Evolutionary conservation across 2,888 invertebrate genomes (phyloP), one percentile per base, ranked within the genome.

Genomic region (Plagiodera versicolora): DNA sequence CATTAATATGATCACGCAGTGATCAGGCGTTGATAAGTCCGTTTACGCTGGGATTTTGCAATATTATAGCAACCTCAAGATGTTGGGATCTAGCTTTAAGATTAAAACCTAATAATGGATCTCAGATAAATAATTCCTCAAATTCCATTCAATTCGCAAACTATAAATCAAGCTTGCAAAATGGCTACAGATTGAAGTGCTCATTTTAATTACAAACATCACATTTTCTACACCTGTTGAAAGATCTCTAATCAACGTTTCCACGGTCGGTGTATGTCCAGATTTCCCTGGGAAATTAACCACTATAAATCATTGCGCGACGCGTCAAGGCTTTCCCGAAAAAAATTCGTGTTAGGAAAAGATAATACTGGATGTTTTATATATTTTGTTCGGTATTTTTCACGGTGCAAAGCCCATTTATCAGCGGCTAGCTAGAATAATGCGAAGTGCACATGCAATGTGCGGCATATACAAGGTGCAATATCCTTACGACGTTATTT

Each of bases 321-420:
- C 60, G 52, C 61, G 58, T 64, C 55, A 48, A 63, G 65, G 57
- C 69, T 68, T 61, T 63, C 67, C 65, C 53, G 60, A 71, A 71
- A 69, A 67, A 67, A 70, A 71, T 72, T 71, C 74, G 74, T 74
- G 74, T 67, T 67, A 65, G 63, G 65, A 67, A 70, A 70, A 72
- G 72, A 71, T 72, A 71, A 70, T 69, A 66, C 65, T 66, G 64
- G 69, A 70, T 67, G 67, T 64, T 72, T 73, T 58, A 54, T 62
- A 72, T 74, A 73, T 74, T 71, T 71, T 72, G 70, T 70, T 74
- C 69, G 70, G 68, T 73, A 72, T 74, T 72, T 73, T 73, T 70
- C 68, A 71, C 67, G 68, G 60, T 69, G 68, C 69, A 67, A 54
- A 64, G 70, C 58, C 63, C 67, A 68, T 72, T 71, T 67, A 70